phyloP scores from a whole-genome alignment of 2,113 vertebrate species.

The Tonatia bakeri region DNA sequence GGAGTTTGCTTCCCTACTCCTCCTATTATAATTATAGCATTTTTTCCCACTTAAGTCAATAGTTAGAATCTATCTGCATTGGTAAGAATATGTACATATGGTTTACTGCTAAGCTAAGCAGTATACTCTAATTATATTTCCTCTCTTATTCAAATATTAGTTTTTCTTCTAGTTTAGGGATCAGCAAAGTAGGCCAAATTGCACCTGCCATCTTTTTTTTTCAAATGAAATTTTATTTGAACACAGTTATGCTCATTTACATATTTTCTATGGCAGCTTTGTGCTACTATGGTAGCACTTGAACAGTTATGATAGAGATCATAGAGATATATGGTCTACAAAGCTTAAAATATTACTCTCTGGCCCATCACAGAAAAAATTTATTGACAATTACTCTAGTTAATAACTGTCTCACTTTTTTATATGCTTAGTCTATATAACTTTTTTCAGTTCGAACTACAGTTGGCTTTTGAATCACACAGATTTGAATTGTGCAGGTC shows the following conservation, averaged over 20 bases:
- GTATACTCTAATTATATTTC: background rate
- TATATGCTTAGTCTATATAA: background rate
- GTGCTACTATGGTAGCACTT: background rate
- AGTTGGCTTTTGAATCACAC: background rate
- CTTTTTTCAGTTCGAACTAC: background rate
- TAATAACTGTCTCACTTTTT: background rate
- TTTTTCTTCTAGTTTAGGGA: background rate
- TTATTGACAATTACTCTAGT: background rate
- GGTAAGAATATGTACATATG: background rate
- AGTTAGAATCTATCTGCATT: background rate
- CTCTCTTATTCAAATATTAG: background rate
- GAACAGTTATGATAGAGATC: background rate
- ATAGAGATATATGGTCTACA: background rate
- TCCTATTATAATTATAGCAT: background rate
- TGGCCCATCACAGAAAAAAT: background rate
- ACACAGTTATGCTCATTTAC: background rate
- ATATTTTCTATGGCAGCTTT: background rate
- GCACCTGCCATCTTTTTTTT: background rate
- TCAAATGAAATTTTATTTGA: background rate
- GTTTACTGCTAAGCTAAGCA: background rate
- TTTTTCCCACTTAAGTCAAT: background rate
- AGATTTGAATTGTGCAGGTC: background rate
- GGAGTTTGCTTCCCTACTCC: background rate
- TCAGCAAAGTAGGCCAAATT: background rate
- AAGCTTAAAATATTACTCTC: background rate